These are phyloP conservation scores for Lampropteryx suffumata DNA, from an alignment of 2,888 invertebrate species.

Conservation along the genomic window DNA sequence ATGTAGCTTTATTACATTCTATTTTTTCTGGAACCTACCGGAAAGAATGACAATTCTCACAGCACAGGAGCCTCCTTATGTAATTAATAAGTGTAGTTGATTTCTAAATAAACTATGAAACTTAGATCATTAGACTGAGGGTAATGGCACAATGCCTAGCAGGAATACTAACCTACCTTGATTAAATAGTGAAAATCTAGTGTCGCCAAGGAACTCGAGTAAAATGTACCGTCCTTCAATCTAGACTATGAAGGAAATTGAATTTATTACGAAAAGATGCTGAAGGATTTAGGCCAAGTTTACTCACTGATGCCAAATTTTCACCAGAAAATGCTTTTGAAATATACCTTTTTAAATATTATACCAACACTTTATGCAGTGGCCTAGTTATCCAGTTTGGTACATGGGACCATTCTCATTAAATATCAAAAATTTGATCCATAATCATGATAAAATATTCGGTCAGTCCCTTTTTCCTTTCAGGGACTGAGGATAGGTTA, in stretches of 20 bases:
- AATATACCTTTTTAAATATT: slow-evolving; percentile 25
- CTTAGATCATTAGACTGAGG: slow-evolving; percentile 54
- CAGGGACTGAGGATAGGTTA: slow-evolving; percentile 69
- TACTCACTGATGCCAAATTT: slow-evolving; percentile 51
- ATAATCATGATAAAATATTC: slow-evolving; percentile 67
- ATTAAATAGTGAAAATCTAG: slow-evolving; percentile 29
- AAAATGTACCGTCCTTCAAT: slow-evolving; percentile 68
- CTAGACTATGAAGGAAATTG: slow-evolving; percentile 48
- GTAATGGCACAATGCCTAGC: slow-evolving; percentile 40
- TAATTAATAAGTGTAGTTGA: too few species aligned
- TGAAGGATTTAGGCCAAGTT: slow-evolving; percentile 46
- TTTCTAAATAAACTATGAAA: slow-evolving; percentile 35
- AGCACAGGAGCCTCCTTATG: too few species aligned
- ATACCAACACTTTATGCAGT: slow-evolving; percentile 35
- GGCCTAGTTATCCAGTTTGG: slow-evolving; percentile 69
- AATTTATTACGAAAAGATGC: slow-evolving; percentile 43
- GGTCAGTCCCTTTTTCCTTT: slow-evolving; percentile 66
- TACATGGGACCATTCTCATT: slow-evolving; percentile 77
- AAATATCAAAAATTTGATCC: slow-evolving; percentile 70
- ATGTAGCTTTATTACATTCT: too few species aligned
- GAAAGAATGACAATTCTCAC: too few species aligned
- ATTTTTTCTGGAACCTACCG: too few species aligned
- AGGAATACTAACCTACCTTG: slow-evolving; percentile 36
- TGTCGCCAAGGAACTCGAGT: slow-evolving; percentile 53
- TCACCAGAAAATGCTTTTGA: slow-evolving; percentile 30